Conservation (phyloP, 2,888 invertebrate genomes). For the Rotaria magnacalcarata region DNA sequence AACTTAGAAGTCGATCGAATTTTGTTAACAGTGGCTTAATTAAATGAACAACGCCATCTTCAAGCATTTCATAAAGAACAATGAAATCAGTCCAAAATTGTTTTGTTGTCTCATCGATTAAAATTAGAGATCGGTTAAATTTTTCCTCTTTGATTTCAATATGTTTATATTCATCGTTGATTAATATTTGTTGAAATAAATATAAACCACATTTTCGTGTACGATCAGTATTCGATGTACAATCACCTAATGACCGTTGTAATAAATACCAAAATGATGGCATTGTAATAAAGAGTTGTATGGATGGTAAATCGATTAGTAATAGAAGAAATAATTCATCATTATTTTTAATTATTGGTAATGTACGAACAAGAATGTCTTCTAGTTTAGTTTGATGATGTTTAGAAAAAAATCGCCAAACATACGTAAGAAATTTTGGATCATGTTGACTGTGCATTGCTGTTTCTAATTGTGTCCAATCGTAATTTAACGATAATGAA, state of each 20-base stretch:
- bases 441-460: neutral
- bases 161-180: neutral
- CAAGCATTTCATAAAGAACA: constrained; percentile 15
- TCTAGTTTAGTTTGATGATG: neutral
- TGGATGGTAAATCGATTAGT: neutral
- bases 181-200: neutral
- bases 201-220: constrained; percentile 10
- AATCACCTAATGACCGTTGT: constrained; percentile 9
- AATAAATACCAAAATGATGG: constrained; percentile 35
- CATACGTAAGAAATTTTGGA: neutral
- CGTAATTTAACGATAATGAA: neutral
- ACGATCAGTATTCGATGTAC: neutral
- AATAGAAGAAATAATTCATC: neutral
- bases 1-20: neutral
- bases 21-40: neutral
- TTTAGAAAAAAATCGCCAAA: neutral
- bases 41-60: constrained; percentile 7
- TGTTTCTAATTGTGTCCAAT: neutral
- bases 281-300: neutral
- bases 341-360: neutral
- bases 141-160: neutral
- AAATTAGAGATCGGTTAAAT: neutral
- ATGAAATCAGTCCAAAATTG: constrained; percentile 16
- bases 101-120: constrained; percentile 6
- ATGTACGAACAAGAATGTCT: neutral